Percentiles rank a stretch among this genome's conserved stretches.
Conservation (phyloP, 37 sponge, comb jelly and placozoan species). For the Bolinopsis microptera region DNA sequence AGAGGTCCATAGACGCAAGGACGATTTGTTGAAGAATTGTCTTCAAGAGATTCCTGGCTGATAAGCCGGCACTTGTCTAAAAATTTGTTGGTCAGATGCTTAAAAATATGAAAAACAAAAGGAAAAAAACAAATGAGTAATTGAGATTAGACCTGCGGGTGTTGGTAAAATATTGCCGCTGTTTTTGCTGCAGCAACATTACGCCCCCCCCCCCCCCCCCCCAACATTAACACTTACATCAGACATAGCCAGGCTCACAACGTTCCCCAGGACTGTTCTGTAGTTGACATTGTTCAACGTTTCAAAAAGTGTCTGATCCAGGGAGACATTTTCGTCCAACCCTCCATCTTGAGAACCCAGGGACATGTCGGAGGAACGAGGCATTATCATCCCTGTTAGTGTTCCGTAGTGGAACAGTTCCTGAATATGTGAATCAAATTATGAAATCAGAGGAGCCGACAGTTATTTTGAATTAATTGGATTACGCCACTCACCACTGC, state of each 20-base stretch:
- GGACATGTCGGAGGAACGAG: slow-evolving; percentile 36
- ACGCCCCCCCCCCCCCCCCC: too few species aligned
- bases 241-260: not conserved
- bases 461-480: too few species aligned
- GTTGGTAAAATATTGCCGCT: too few species aligned
- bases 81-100: too few species aligned
- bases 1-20: slow-evolving; percentile 17
- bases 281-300: slow-evolving; percentile 37
- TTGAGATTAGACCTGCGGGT: too few species aligned
- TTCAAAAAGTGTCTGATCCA: slow-evolving; percentile 24
- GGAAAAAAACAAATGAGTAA: too few species aligned
- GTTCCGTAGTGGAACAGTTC: slow-evolving; percentile 58
- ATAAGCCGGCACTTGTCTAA: not conserved
- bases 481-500: too few species aligned
- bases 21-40: slow-evolving; percentile 46
- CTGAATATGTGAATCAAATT: not conserved
- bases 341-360: slow-evolving; percentile 13
- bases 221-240: too few species aligned
- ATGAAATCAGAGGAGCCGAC: too few species aligned
- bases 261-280: not conserved
- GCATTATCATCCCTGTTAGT: not conserved
- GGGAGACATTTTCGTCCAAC: not conserved
- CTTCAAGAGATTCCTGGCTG: slow-evolving; percentile 27
- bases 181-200: too few species aligned
- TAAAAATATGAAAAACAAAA: too few species aligned